Base-by-base conservation (phyloP, 2,888 invertebrate genomes). In the Apoda limacodes region DNA sequence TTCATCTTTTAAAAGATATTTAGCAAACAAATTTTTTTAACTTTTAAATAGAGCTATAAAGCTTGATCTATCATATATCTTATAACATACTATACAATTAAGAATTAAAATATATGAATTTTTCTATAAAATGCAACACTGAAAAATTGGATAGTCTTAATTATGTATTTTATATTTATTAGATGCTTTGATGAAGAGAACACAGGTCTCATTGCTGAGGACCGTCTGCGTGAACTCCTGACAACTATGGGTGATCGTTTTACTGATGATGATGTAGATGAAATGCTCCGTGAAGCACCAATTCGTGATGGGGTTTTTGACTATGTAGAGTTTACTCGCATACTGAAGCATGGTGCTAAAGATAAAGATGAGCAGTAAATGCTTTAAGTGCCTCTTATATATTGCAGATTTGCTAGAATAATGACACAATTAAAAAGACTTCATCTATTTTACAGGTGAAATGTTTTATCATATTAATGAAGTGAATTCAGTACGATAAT, bases 201-300 rank as follows among this genome's bases (percentile, higher is more conserved):
- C 62, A 88, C 82, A 45, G 97, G 97, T 1, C 88, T 90, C 32
- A 90, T 98, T 41, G 90, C 91, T 49, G 98, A 98, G 65, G 98
- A 99, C 52, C 88, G 95, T 36, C 84, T 99, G 22, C 85, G 98
- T 19, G 99, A 99, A 67, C 83, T 99, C 26, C 83, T 99, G 10
- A 98, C 96, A 3, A 93, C 97, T 1, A 98, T 98, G 97, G 98
- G 98, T 3, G 98, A 98, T 72, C 85, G 98, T 24, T 93, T 93
- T 67, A 87, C 92, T n/a, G 97, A 98, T 56, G 97, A 98, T 58
- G 97, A 98, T 70, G 97, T 99, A 1, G 99, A 99, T 66, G 98
- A 98, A 70, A 97, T 99, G 94, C 93, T 96, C 57, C 86, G 98
- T 4, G 99, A 99, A 72, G 99, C 99, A 17, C 99, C 99, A 3